Percentiles rank a stretch among this genome's conserved stretches.
These are phyloP conservation scores for Hippocampus guttulatus DNA, from an alignment of 2,113 vertebrate species.

Conservation along the genomic window DNA sequence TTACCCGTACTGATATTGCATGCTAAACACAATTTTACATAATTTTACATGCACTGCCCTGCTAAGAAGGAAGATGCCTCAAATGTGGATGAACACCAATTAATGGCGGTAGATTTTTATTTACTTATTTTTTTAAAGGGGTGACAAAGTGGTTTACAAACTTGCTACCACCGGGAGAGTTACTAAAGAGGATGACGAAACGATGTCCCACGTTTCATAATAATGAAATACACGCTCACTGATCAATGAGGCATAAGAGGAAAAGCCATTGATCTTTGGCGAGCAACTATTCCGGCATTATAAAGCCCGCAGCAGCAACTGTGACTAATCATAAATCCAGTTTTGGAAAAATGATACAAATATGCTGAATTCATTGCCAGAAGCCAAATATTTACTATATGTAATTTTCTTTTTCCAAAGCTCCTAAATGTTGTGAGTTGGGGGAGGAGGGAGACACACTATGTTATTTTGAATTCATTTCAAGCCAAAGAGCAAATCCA, in stretches of 20 bases:
- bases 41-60: not conserved
- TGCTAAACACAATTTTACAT: not conserved
- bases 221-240: not conserved
- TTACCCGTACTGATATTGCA: slow-evolving; percentile 8
- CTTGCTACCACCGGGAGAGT: not conserved
- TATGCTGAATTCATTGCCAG: not conserved
- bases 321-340: slow-evolving; percentile 2
- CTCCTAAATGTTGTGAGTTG: not conserved
- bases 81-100: not conserved
- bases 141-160: not conserved
- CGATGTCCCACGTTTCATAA: slow-evolving; percentile 1
- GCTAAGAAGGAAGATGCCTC: not conserved
- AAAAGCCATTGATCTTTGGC: slow-evolving; percentile 13
- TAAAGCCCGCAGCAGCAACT: not conserved
- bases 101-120: not conserved
- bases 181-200: slow-evolving; percentile 4
- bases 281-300: slow-evolving; percentile 2
- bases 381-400: not conserved
- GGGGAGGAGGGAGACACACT: no score
- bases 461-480: no score
- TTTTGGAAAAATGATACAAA: not conserved
- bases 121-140: no score
- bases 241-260: slow-evolving; percentile 9
- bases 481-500: no score
- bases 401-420: not conserved